phyloP scores from a whole-genome alignment of 92 coral and sea anemone genomes.

The Nematostella vectensis region DNA sequence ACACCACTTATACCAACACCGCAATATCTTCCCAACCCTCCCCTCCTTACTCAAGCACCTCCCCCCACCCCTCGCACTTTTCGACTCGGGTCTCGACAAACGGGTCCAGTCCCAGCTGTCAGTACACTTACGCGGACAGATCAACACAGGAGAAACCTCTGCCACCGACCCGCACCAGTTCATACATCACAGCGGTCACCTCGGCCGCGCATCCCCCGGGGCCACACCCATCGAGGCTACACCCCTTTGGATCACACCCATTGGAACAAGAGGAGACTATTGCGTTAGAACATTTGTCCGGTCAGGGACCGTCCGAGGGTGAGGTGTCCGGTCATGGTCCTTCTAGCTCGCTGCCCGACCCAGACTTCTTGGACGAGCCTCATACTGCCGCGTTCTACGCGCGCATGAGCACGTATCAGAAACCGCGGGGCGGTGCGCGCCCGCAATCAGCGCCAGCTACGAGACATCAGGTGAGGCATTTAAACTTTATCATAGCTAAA shows the following conservation, averaged over 20 bases:
- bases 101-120: background rate
- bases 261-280: background rate
- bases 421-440: conserved; percentile 29
- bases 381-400: conserved; percentile 19
- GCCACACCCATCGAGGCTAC: conserved; percentile 2
- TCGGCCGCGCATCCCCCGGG: conserved; percentile 23
- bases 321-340: conserved; percentile 25
- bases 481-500: too few species aligned
- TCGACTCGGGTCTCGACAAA: conserved; percentile 12
- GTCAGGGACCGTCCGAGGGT: background rate
- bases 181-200: conserved; percentile 69
- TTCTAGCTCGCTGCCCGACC: conserved; percentile 42
- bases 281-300: conserved; percentile 1
- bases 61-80: conserved; percentile 15
- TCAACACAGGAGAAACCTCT: conserved; percentile 31
- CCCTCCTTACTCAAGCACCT: conserved; percentile 15
- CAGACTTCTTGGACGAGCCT: conserved; percentile 16
- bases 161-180: conserved; percentile 65
- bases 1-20: too few species aligned
- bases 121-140: background rate
- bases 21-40: background rate
- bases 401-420: conserved; percentile 21
- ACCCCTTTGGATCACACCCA: conserved; percentile 1
- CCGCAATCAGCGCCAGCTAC: conserved; percentile 86
- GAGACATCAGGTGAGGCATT: conserved; percentile 43